Evolutionary conservation across 1,140 invertebrate genomes (phyloP).

Genomic region (Watersipora subatra): DNA sequence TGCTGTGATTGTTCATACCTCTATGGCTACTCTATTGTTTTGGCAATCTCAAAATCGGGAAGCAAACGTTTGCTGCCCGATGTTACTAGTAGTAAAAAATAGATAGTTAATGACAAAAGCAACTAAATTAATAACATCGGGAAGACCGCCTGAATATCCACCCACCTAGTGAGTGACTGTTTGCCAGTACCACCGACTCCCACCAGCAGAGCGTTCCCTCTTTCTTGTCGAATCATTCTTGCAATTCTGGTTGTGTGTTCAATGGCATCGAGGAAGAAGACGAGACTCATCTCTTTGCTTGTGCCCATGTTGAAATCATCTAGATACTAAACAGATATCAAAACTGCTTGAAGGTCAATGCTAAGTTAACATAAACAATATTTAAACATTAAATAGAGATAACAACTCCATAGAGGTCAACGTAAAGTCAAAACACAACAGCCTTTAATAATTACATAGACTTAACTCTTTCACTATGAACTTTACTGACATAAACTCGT

Average conservation of each 20-base stretch:
- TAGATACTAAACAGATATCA: conserved; percentile 27
- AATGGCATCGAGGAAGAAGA: conserved; percentile 42
- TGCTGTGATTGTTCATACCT: too few species aligned
- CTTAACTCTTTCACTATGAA: too few species aligned
- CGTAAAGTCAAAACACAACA: not conserved
- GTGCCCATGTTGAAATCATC: conserved; percentile 39
- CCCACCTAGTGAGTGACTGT: conserved; percentile 40
- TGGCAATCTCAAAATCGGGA: too few species aligned
- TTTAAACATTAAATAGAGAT: not conserved
- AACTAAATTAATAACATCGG: too few species aligned
- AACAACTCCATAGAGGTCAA: not conserved
- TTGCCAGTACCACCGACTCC: conserved; percentile 43
- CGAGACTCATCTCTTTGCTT: conserved; percentile 34
- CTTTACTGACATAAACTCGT: too few species aligned
- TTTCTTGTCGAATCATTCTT: conserved; percentile 38
- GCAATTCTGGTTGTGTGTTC: conserved; percentile 39
- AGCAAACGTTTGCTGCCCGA: too few species aligned
- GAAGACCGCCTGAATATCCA: too few species aligned
- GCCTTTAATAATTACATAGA: too few species aligned
- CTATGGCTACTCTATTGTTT: too few species aligned
- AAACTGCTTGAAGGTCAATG: not conserved
- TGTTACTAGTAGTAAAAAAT: too few species aligned
- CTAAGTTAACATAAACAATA: not conserved
- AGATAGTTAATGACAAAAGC: too few species aligned
- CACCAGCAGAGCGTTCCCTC: conserved; percentile 40